Percentiles rank a stretch among this genome's conserved stretches.
Evolutionary conservation across 2,113 vertebrate species (phyloP).

Genomic region (Eira barbara): DNA sequence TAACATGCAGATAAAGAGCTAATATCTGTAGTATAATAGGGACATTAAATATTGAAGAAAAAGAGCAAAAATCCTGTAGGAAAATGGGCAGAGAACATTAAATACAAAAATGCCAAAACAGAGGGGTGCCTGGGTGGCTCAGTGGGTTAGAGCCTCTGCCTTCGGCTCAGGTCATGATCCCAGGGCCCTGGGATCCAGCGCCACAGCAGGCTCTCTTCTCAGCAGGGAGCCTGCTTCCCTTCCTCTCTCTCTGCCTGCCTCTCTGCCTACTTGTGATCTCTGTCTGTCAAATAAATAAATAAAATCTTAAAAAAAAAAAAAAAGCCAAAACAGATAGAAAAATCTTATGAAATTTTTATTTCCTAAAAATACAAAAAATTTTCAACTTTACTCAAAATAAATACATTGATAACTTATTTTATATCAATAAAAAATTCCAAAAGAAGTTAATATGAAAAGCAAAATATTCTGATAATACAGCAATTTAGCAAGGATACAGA

Average conservation of each 20-base stretch:
- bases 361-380: background rate
- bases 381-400: background rate
- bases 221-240: too few relatives aligned
- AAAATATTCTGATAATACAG: background rate
- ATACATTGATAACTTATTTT: background rate
- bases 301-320: too few relatives aligned
- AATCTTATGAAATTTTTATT: background rate
- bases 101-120: background rate
- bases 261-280: too few relatives aligned
- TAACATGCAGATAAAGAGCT: background rate
- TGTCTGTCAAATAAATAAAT: too few relatives aligned
- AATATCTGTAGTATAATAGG: background rate
- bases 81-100: background rate
- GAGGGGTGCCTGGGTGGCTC: too few relatives aligned
- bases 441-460: background rate
- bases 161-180: too few relatives aligned
- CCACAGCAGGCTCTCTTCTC: too few relatives aligned
- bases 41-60: background rate
- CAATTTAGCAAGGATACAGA: background rate
- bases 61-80: background rate
- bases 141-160: too few relatives aligned
- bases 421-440: background rate
- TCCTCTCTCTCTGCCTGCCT: too few relatives aligned
- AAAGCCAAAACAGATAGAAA: background rate
- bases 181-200: too few relatives aligned